A percentile compares a stretch with the other conserved stretches of the same genome.
Conservation (phyloP, 1,140 invertebrate species). For the Ericerus pela region DNA sequence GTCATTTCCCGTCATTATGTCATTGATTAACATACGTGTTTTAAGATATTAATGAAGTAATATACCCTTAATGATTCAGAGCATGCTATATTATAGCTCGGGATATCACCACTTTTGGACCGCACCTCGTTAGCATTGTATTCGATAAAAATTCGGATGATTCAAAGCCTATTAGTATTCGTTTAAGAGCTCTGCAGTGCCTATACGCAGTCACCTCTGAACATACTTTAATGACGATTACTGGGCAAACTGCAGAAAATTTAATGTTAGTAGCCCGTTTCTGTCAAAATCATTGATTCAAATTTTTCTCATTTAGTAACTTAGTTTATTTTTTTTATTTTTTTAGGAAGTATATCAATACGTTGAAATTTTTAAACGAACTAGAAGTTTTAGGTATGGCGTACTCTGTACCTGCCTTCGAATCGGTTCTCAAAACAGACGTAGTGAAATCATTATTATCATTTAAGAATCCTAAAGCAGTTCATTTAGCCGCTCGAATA, state of each 20-base stretch:
- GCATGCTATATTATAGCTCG: slow-evolving; percentile 32
- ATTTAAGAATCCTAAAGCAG: slow-evolving; percentile 13
- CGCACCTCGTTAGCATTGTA: slow-evolving; percentile 19
- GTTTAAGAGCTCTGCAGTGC: slow-evolving; percentile 30
- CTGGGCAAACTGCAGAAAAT: slow-evolving; percentile 22
- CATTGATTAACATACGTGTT: background rate
- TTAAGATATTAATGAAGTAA: background rate
- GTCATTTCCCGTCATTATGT: background rate
- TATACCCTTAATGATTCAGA: slow-evolving; percentile 6
- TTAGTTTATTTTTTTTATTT: slow-evolving; percentile 9
- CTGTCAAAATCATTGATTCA: slow-evolving; percentile 10
- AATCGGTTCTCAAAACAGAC: slow-evolving; percentile 28
- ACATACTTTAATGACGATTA: slow-evolving; percentile 27
- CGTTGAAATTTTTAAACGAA: slow-evolving; percentile 31
- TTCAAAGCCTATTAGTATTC: slow-evolving; percentile 23
- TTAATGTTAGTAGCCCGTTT: slow-evolving; percentile 14
- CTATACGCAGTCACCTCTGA: slow-evolving; percentile 27
- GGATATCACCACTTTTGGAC: slow-evolving; percentile 17
- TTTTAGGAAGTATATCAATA: slow-evolving; percentile 24
- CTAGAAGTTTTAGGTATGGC: slow-evolving; percentile 32
- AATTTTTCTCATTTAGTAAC: background rate
- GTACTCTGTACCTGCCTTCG: slow-evolving; percentile 29
- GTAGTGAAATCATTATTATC: slow-evolving; percentile 28
- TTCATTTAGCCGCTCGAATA: slow-evolving; percentile 13
- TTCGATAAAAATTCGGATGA: slow-evolving; percentile 25